Evolutionary conservation across 1,140 invertebrate species (phyloP), one percentile per base, ranked within the genome.

Genomic region (Sarcophaga bullata): DNA sequence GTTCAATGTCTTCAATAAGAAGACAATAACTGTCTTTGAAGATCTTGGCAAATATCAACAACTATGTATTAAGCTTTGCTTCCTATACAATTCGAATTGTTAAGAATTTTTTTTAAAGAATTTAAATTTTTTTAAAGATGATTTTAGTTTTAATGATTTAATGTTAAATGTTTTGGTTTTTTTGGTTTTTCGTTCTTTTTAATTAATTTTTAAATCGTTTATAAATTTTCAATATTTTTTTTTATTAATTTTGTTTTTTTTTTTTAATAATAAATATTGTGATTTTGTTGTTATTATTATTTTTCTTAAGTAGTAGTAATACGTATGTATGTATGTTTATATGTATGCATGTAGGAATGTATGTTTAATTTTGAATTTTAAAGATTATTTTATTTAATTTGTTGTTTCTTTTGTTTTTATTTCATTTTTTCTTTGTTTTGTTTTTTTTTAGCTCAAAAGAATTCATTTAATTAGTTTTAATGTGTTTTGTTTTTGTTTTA

Each of bases 281-380:
- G 75, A 47, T 25, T 78, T 78, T 76, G 19, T 73, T 46, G 73
- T 73, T 37, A 13, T 76, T 76, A n/a, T 76, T 48, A n/a, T n/a
- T 76, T 76, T 48, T 17, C 75, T 78, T 78, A 78, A 50, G 48
- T 52, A 78, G 37, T 78, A 78, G 75, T 78, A 78, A 78, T 78
- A 78, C 75, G 75, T 78, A 78, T 76, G 47, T 76, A 49, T 78
- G 6, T 78, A 37, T 37, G 25, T 37, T 2, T 37, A 37, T 37
- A 37, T 37, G 25, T 37, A 4, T 37, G 25, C 4, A 37, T 37
- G 25, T 37, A 37, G 25, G 25, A 37, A 37, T 37, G 25, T 2
- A 37, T 37, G 25, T 4, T 37, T 37, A 37, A 37, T 37, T 37
- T 37, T 37, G 25, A 4, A 37, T 37, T 37, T 37, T 37, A 37